Evolutionary conservation across 2,888 invertebrate genomes (phyloP), one percentile per base, ranked within the genome.

Genomic region (Pimpla rufipes): DNA sequence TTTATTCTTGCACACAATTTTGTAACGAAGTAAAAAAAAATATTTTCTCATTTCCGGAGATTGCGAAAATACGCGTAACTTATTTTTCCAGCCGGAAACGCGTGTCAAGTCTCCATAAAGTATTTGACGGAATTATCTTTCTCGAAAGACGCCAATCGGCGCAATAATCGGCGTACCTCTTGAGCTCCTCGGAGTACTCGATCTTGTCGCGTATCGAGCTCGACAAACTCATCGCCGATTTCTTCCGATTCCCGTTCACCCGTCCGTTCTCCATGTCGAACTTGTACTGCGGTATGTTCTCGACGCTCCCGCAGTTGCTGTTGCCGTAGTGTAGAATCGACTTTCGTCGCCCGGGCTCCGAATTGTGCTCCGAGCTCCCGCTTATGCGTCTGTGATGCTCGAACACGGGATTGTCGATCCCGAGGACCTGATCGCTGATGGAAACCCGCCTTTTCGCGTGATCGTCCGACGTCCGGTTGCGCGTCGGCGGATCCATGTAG

Each of bases 191-290:
- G 40, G 93, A 91, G 85, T 93, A 93, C 81, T 93, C 93, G 86
- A 93, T 91, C 86, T 93, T 93, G 79, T 93, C 93, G 84, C 92
- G 90, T 83, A 93, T 92, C 45, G 93, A 93, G 83, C 93, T 93
- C 59, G 92, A 90, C 70, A 93, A 86, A 76, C 93, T 93, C 83
- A 91, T 89, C 16, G 92, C 91, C 29, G 93, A 93, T 82, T 91
- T 92, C 85, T 93, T 93, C 70, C 93, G 78, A 52, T 85, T 85
- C 0, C 87, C 87, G 75, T 87, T 87, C 11, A 83, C 62, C 6
- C 87, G 74, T 47, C 91, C 91, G 80, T 92, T 92, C 70, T 93
- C 93, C 40, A 91, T 86, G 79, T 93, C 92, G 82, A 91, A 90
- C 77, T 91, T 92, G 86, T 92, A 87, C 84, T 92, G 92, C 59